Evolutionary conservation across 2,888 invertebrate species (phyloP), one percentile per base, ranked within the genome.

Genomic region (Cerceris rybyensis): DNA sequence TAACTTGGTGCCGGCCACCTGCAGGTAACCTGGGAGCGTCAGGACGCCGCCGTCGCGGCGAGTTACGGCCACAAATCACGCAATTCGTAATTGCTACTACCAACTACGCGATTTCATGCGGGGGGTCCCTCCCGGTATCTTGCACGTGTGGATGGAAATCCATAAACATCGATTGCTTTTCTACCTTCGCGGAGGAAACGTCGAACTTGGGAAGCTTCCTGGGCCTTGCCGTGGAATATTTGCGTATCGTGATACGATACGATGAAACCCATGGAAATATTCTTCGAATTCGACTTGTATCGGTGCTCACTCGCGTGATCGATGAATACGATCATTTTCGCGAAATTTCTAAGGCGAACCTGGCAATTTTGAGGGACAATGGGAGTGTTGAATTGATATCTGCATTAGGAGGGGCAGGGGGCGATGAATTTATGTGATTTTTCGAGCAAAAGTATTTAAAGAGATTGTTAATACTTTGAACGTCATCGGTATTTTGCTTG

Each of bases 41-140:
- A 91, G 91, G 91, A 90, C 90, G 92, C 90, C 91, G 91, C 90
- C 92, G 91, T 90, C 90, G 90, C 89, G 87, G 88, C 91, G 91
- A 92, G 89, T 92, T 92, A 92, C 88, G 89, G 88, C 90, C 88
- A 89, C 89, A 91, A 91, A 92, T 92, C 92, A 92, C 92, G 92
- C 92, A 90, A 92, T 91, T 88, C 90, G 92, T 92, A 92, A 92
- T 92, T 92, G 92, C 91, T 87, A 89, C 89, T 88, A 89, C 89
- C 90, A 84, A 89, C 90, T 90, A 87, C 87, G 89, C 90, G 90
- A 90, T 90, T 91, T 90, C 87, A 85, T 85, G 86, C 84, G 84
- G 78, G 76, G 78, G 73, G 79, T 77, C 78, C 54, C 70, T 66
- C 16, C 57, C 28, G 28, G 28, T 28, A 28, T 49, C 67, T 65